A percentile compares a stretch with the other conserved stretches of the same genome.
phyloP scores from a whole-genome alignment of 2,797 vertebrate species.

The Hypotaenidia okinawae region DNA sequence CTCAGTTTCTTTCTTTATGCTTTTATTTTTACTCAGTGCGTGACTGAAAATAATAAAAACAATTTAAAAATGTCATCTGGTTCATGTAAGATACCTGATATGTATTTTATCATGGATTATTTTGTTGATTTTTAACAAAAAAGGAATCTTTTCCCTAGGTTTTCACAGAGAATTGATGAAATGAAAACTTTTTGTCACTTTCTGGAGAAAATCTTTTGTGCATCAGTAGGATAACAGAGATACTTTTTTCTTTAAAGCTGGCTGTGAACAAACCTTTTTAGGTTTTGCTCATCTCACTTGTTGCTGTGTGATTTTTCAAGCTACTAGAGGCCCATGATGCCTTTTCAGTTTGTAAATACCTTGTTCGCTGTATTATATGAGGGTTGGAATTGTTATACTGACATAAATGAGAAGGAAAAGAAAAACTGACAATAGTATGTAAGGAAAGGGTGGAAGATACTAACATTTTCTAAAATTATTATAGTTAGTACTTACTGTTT shows the following conservation, averaged over 20 bases:
- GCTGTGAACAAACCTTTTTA: background rate
- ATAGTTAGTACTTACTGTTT: background rate
- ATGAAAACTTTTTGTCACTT: accelerated
- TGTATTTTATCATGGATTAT: background rate
- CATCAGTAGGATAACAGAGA: background rate
- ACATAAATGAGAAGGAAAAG: background rate
- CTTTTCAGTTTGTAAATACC: background rate
- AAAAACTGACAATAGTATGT: background rate
- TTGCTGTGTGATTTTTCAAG: background rate
- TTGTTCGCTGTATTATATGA: background rate
- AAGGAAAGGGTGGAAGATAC: background rate
- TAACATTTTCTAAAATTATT: background rate
- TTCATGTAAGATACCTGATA: background rate
- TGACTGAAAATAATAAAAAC: background rate
- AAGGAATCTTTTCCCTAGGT: background rate
- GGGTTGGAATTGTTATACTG: background rate
- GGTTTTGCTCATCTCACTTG: background rate
- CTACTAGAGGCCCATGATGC: background rate
- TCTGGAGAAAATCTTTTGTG: background rate
- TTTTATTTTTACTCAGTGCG: background rate
- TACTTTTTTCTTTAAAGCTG: background rate
- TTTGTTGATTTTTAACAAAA: background rate
- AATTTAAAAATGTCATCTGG: background rate
- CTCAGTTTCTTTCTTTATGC: background rate
- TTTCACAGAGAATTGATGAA: background rate